Conservation (phyloP, 2,888 invertebrate species). For the Cancer borealis region DNA sequence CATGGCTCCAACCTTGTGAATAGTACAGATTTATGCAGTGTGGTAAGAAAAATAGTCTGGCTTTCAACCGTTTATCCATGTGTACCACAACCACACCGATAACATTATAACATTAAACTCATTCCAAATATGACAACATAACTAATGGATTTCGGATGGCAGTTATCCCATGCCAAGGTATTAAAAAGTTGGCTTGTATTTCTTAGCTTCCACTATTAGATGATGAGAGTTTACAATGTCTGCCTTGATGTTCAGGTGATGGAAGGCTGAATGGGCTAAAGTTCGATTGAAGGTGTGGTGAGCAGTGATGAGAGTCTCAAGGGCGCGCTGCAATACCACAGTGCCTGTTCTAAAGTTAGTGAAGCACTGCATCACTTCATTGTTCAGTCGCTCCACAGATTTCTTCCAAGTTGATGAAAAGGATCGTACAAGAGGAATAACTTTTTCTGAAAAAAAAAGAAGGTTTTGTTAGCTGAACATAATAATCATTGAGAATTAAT, state of each 20-base stretch:
- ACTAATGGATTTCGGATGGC: background rate
- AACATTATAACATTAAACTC: too few relatives aligned
- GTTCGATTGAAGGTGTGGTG: conserved; percentile 98
- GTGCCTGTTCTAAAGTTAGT: conserved; percentile 98
- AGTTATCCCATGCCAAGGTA: background rate
- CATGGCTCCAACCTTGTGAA: too few relatives aligned
- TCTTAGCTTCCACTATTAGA: conserved; percentile 99
- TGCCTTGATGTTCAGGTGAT: conserved; percentile 82
- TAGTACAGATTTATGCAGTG: too few relatives aligned
- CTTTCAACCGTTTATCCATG: too few relatives aligned
- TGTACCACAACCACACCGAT: too few relatives aligned
- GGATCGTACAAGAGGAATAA: conserved; percentile 91
- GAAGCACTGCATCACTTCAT: conserved; percentile 96
- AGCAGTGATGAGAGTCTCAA: conserved; percentile 97
- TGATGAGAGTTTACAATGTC: conserved; percentile 98
- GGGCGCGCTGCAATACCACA: conserved; percentile 93
- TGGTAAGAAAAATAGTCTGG: too few relatives aligned
- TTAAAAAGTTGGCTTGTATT: conserved; percentile 97
- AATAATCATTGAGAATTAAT: too few relatives aligned
- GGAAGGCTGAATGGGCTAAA: conserved; percentile 86
- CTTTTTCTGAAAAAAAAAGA: conserved; percentile 83
- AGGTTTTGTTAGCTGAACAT: background rate
- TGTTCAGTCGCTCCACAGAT: conserved; percentile 95
- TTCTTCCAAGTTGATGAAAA: conserved; percentile 97
- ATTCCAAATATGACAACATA: background rate